These are phyloP conservation scores for Castor canadensis DNA, from an alignment of 2,113 vertebrate genomes.

Conservation along the genomic window DNA sequence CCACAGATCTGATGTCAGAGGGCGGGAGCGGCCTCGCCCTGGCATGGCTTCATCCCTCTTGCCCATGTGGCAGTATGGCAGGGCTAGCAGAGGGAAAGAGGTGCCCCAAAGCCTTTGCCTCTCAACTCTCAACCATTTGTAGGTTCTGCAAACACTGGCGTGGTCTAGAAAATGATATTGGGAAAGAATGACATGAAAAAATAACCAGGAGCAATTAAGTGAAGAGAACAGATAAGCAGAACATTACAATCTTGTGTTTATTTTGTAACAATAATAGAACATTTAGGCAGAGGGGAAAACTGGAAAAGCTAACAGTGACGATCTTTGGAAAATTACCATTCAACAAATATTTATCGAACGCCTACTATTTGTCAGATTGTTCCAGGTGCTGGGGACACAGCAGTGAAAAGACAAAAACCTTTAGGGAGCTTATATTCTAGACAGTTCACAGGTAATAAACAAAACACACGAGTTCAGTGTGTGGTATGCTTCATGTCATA, in stretches of 20 bases:
- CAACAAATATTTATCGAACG: slow-evolving; percentile 56
- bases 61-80: slow-evolving; percentile 24
- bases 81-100: background rate
- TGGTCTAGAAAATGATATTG: background rate
- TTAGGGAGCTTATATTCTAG: background rate
- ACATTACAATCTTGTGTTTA: background rate
- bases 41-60: background rate
- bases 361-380: background rate
- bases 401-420: background rate
- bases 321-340: slow-evolving; percentile 59
- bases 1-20: slow-evolving; percentile 60
- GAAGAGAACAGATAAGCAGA: background rate
- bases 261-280: slow-evolving; percentile 11
- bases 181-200: background rate
- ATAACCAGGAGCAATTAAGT: background rate
- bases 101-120: background rate
- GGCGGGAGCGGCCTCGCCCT: background rate
- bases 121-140: background rate
- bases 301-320: slow-evolving; percentile 64
- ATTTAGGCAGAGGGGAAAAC: background rate
- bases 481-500: too few species aligned
- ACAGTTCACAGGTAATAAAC: background rate
- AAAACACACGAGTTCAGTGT: background rate
- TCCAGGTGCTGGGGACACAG: background rate
- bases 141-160: background rate